A percentile compares a stretch with the other conserved stretches of the same genome.
Conservation (phyloP, 2,888 invertebrate species). For the Hirudinaria manillensis region DNA sequence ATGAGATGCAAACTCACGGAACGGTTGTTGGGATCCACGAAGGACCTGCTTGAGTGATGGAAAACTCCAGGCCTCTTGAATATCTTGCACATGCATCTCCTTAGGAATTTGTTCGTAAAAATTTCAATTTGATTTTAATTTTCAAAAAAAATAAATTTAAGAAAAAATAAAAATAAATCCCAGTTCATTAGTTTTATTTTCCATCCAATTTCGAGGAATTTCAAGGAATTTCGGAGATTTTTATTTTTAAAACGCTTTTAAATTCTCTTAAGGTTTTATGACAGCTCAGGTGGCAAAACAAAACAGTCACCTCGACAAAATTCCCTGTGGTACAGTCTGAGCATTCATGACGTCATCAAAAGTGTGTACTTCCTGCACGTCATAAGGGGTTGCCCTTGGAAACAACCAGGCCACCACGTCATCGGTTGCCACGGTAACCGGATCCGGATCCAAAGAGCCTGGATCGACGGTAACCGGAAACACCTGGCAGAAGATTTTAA, state of each 20-base stretch:
- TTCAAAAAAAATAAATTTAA: too few species aligned
- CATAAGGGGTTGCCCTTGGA: conserved; percentile 43
- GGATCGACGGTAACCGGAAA: conserved; percentile 49
- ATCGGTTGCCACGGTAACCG: conserved; percentile 47
- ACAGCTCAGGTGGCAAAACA: not conserved
- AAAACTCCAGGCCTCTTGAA: conserved; percentile 47
- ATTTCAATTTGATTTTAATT: not conserved
- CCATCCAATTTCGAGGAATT: not conserved
- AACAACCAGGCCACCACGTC: conserved; percentile 54
- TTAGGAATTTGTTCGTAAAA: not conserved
- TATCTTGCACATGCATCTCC: conserved; percentile 47
- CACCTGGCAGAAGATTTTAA: conserved; percentile 41
- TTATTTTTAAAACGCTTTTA: not conserved
- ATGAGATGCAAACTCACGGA: conserved; percentile 42
- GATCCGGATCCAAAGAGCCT: conserved; percentile 47
- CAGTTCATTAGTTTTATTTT: too few species aligned
- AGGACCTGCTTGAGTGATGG: conserved; percentile 52
- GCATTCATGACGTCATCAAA: conserved; percentile 38
- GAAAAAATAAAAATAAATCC: too few species aligned
- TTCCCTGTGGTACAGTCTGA: not conserved
- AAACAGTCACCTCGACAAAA: conserved; percentile 16
- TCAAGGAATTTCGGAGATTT: not conserved
- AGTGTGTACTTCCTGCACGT: conserved; percentile 45
- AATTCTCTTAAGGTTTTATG: too few species aligned
- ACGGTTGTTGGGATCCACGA: conserved; percentile 45